A percentile compares a stretch with the other conserved stretches of the same genome.
Evolutionary conservation across 2,888 invertebrate species (phyloP).

Genomic region (Sarcophaga carnaria): DNA sequence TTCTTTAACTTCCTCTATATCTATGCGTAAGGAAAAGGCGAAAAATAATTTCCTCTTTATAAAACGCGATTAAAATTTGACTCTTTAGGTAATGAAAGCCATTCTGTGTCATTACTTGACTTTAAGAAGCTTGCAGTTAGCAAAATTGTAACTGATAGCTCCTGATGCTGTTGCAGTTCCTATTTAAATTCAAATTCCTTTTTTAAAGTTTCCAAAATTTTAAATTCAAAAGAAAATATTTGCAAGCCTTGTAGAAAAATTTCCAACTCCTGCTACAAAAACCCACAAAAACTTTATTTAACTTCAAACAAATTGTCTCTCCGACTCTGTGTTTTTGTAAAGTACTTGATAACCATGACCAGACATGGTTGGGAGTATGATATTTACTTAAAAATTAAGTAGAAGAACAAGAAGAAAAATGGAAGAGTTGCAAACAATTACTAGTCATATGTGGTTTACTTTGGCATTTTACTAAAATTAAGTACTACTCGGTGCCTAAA

Average conservation of each 20-base stretch:
- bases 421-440: conserved; percentile 1
- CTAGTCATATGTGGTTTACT: conserved; percentile 62
- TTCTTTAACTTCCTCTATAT: too few relatives aligned
- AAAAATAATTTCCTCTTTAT: too few relatives aligned
- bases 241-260: not conserved
- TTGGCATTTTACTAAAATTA: conserved; percentile 65
- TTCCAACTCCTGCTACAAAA: not conserved
- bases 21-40: too few relatives aligned
- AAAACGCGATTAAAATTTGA: too few relatives aligned
- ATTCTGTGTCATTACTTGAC: too few relatives aligned
- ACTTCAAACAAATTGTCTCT: conserved; percentile 61
- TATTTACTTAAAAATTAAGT: conserved; percentile 54
- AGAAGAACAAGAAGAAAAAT: conserved; percentile 7
- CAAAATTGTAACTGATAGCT: too few relatives aligned
- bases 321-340: conserved; percentile 2
- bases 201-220: too few relatives aligned
- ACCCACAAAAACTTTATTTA: conserved; percentile 37
- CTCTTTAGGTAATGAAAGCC: too few relatives aligned
- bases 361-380: conserved; percentile 47
- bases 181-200: too few relatives aligned
- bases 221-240: not conserved
- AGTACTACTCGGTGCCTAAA: conserved; percentile 51
- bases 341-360: conserved; percentile 55
- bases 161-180: too few relatives aligned
- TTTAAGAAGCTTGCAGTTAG: too few relatives aligned